These are phyloP conservation scores for Lagopus leucura DNA, from an alignment of 2,113 vertebrate species.

Conservation along the genomic window DNA sequence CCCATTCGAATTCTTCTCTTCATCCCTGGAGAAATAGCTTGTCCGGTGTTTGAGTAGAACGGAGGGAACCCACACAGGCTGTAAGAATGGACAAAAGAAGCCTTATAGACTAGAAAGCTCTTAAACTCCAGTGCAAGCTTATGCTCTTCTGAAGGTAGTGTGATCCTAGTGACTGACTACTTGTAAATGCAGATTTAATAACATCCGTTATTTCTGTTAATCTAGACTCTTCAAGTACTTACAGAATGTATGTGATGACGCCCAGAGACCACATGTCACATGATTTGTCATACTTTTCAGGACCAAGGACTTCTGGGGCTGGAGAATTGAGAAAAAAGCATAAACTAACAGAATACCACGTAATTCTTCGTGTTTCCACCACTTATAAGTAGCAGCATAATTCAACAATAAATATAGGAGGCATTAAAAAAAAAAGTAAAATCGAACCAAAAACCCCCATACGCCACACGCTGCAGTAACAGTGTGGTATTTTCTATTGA, in stretches of 20 bases:
- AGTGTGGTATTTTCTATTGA: neutral
- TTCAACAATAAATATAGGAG: neutral
- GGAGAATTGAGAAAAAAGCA: conserved; percentile 25
- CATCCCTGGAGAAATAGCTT: conserved; percentile 98
- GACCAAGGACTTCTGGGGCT: conserved; percentile 98
- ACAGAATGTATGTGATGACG: conserved; percentile 99
- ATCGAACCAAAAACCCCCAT: neutral
- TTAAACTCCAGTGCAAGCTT: neutral
- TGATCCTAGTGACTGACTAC: neutral
- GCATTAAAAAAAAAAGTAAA: neutral
- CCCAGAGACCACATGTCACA: conserved; percentile 99
- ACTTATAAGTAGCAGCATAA: neutral
- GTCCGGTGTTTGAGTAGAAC: conserved; percentile 98
- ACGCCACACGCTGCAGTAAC: neutral
- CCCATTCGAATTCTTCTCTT: conserved; percentile 98
- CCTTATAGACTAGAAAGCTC: neutral
- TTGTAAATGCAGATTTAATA: neutral
- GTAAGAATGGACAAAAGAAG: conserved; percentile 20
- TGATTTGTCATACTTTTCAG: conserved; percentile 98
- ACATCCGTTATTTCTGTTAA: neutral
- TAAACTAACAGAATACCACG: neutral
- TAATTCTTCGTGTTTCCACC: neutral
- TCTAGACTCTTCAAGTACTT: conserved; percentile 75
- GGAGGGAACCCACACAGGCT: conserved; percentile 97
- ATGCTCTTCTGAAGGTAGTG: neutral